A percentile compares a stretch with the other conserved stretches of the same genome.
Conservation (phyloP, 2,888 invertebrate genomes). For the Watsonalla cultraria region DNA sequence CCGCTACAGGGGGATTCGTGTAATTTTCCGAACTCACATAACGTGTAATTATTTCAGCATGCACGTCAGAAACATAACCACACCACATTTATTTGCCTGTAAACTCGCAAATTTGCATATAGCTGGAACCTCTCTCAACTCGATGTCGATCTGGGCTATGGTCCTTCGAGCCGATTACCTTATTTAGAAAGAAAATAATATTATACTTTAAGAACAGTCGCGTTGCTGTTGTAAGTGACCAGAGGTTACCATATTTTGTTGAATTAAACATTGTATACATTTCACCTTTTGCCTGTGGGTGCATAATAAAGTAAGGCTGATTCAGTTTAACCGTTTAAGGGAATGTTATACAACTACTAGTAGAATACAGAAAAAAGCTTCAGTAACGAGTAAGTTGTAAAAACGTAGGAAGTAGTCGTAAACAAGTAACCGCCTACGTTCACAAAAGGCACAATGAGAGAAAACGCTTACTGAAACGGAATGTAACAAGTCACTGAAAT, state of each 20-base stretch:
- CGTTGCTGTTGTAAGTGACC: not conserved
- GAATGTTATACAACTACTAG: not conserved
- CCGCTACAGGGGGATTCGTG: slow-evolving; percentile 50
- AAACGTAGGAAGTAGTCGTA: no score
- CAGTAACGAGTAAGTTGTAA: no score
- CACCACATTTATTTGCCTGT: slow-evolving; percentile 55
- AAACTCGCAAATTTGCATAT: slow-evolving; percentile 26
- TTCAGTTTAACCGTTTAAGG: not conserved
- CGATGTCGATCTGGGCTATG: not conserved
- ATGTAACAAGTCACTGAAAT: slow-evolving; percentile 61
- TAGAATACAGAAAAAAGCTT: not conserved
- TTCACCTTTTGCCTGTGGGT: not conserved
- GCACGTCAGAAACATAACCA: slow-evolving; percentile 66
- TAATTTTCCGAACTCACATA: slow-evolving; percentile 71
- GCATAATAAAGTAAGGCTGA: not conserved
- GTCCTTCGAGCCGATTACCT: not conserved
- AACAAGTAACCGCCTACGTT: not conserved
- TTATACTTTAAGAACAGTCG: not conserved
- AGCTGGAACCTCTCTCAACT: not conserved
- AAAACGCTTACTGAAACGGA: slow-evolving; percentile 56
- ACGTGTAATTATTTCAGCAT: slow-evolving; percentile 72
- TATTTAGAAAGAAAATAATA: not conserved
- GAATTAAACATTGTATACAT: not conserved
- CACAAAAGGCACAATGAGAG: slow-evolving; percentile 54
- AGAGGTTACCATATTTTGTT: not conserved